Conservation (phyloP, 2,113 vertebrate genomes). For the Dipodomys spectabilis region DNA sequence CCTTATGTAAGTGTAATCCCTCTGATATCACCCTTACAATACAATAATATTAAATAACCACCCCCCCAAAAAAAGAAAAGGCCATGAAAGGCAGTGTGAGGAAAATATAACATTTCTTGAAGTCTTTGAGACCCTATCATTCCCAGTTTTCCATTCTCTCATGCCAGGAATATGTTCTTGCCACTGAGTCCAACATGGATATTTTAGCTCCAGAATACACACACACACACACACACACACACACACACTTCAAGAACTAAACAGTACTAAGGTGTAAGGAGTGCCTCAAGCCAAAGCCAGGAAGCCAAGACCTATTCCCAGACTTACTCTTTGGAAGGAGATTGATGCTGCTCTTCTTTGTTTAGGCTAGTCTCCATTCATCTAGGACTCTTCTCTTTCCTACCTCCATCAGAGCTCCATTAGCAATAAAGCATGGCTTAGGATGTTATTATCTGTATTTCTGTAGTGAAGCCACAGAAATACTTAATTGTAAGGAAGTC, state of each 20-base stretch:
- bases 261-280: neutral
- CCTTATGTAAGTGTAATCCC: no score
- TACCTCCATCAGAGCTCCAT: neutral
- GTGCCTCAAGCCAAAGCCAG: neutral
- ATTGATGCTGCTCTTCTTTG: neutral
- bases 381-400: neutral
- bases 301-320: neutral
- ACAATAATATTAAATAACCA: no score
- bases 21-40: no score
- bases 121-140: neutral
- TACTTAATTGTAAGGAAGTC: neutral
- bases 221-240: no score
- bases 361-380: neutral
- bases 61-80: neutral
- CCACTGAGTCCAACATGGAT: neutral
- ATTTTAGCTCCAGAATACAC: neutral
- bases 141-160: neutral
- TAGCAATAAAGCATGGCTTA: neutral
- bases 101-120: neutral
- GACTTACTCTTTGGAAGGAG: neutral
- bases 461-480: neutral
- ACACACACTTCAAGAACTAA: neutral
- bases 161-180: neutral
- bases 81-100: neutral
- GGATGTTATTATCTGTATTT: neutral